Conservation (phyloP, 2,888 invertebrate genomes). For the Mythimna albipuncta region DNA sequence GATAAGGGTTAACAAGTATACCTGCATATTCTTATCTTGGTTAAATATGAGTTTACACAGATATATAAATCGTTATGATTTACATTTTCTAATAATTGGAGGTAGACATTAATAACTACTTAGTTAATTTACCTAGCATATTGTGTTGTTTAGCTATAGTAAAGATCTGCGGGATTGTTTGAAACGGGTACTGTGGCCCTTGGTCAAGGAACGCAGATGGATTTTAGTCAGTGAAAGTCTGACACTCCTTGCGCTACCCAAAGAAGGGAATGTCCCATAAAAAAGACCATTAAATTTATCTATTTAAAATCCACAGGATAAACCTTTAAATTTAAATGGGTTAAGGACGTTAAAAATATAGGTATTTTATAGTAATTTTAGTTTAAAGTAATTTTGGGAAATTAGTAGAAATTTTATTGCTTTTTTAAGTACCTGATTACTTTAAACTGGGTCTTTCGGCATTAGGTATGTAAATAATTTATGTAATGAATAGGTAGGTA, state of each 20-base stretch:
- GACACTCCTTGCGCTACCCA: too few species aligned
- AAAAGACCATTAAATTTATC: not conserved
- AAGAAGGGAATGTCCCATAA: too few species aligned
- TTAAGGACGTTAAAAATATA: not conserved
- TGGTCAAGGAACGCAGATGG: too few species aligned
- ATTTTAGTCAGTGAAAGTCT: too few species aligned
- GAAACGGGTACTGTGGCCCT: too few species aligned
- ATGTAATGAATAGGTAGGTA: not conserved
- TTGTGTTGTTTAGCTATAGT: not conserved
- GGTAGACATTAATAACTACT: not conserved
- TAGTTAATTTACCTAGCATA: not conserved
- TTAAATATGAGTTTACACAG: slow-evolving; percentile 11
- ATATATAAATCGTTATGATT: not conserved
- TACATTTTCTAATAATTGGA: slow-evolving; percentile 1
- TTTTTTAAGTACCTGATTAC: not conserved
- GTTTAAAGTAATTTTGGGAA: too few species aligned
- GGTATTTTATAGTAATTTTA: too few species aligned
- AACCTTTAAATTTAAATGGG: not conserved
- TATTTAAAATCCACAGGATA: not conserved
- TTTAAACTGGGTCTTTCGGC: not conserved
- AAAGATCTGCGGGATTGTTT: not conserved
- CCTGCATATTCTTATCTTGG: slow-evolving; percentile 1
- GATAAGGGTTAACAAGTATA: slow-evolving; percentile 20
- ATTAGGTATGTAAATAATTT: not conserved
- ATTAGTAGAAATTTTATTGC: not conserved